Evolutionary conservation across 1,140 invertebrate genomes (phyloP).

Genomic region (Drosophila mojavensis): DNA sequence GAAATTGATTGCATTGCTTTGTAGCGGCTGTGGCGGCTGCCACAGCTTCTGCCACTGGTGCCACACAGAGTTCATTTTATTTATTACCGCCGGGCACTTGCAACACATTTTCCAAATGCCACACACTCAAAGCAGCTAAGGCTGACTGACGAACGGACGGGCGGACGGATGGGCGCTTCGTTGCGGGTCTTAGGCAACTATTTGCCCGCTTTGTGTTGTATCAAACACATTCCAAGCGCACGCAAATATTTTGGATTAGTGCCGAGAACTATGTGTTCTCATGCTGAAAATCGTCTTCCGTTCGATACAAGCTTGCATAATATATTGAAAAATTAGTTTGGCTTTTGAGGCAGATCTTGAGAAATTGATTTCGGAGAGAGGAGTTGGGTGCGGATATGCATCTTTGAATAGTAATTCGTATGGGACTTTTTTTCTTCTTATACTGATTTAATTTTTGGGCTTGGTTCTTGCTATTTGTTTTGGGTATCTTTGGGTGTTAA

Average conservation of each 20-base stretch:
- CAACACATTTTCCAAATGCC: conserved; percentile 69
- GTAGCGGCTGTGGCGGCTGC: conserved; percentile 18
- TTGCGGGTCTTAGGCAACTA: conserved; percentile 51
- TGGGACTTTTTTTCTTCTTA: no score
- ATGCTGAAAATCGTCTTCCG: no score
- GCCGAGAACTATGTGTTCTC: conserved; percentile 8
- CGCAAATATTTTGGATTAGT: conserved; percentile 25
- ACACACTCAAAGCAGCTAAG: neutral
- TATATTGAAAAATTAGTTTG: no score
- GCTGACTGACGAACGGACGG: neutral
- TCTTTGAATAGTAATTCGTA: no score
- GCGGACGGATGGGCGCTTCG: no score
- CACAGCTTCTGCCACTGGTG: conserved; percentile 7
- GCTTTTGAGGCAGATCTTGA: no score
- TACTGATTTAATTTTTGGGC: no score
- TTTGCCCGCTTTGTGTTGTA: conserved; percentile 73
- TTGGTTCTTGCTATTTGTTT: no score
- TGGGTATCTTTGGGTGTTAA: no score
- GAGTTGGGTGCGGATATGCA: no score
- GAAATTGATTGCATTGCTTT: conserved; percentile 54
- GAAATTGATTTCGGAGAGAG: no score
- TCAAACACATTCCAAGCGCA: conserved; percentile 68
- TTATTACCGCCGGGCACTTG: conserved; percentile 65
- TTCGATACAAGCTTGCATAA: no score
- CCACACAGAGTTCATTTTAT: conserved; percentile 57